A percentile compares a stretch with the other conserved stretches of the same genome.
Conservation (phyloP, 2,113 vertebrate species). For the Phainopepla nitens region DNA sequence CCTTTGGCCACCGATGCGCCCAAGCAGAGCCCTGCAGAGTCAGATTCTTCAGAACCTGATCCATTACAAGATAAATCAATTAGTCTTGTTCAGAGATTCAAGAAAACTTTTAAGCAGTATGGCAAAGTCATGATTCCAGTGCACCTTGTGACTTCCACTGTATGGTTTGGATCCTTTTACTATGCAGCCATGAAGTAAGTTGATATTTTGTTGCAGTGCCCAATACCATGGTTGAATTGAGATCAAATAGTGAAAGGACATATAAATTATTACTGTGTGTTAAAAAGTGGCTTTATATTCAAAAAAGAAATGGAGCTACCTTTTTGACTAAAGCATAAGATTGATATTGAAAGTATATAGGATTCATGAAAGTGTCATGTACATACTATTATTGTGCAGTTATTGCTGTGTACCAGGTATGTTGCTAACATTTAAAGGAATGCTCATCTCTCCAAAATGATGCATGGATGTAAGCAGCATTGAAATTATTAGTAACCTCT, state of each 20-base stretch:
- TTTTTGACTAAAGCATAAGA: background rate
- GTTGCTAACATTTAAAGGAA: background rate
- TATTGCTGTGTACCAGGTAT: background rate
- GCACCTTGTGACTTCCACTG: constrained; percentile 87
- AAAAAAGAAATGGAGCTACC: background rate
- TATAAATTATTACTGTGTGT: background rate
- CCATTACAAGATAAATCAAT: constrained; percentile 93
- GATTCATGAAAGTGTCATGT: background rate
- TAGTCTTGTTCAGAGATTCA: constrained; percentile 89
- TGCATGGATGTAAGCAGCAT: background rate
- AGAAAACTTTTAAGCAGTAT: constrained; percentile 94
- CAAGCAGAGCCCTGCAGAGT: constrained; percentile 22
- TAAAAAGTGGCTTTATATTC: background rate
- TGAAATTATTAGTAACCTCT: background rate
- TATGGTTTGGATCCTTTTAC: constrained; percentile 96
- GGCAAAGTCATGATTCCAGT: constrained; percentile 97
- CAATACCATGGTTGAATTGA: background rate
- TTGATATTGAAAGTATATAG: background rate
- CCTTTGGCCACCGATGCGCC: background rate
- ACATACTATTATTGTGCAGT: background rate
- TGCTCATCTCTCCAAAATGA: background rate
- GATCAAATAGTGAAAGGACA: background rate
- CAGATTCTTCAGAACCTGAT: constrained; percentile 74
- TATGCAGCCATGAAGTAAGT: constrained; percentile 97
- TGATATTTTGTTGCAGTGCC: background rate